Base-by-base conservation (phyloP, 2,797 vertebrate genomes). In the Myotis vivesi region DNA sequence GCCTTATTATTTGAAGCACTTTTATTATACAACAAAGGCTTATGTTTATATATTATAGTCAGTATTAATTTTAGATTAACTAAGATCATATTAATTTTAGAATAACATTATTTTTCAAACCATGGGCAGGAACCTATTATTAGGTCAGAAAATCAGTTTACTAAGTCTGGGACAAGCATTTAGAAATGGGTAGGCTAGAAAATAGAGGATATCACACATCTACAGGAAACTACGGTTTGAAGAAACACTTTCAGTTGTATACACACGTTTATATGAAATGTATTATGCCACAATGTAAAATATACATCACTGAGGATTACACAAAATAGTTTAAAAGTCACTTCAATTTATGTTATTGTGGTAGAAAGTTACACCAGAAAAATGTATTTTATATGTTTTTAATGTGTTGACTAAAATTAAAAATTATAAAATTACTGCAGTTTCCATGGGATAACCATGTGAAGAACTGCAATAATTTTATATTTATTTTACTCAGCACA, bases 101-200 rank as follows among this genome's bases (percentile, higher is more conserved):
- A 72, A 91, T 68, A 81, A 72, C 17, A 66, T 69, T 59, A 20
- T 80, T 86, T 89, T 69, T 68, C 59, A 83, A 55, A 80, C 73
- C 19, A 89, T 49, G 33, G 51, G 17, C 81, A 53, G 3, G 44
- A 92, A 57, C 3, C 3, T 92, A 87, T 57, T 41, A 73, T 64
- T 62, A 71, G 33, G 25, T 86, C 62, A 92, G 81, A 82, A 94
- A 92, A 87, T 69, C 76, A 87, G 81, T 66, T 71, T 75, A 83
- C 10, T 76, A 77, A 82, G 22, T 51, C 36, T 88, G 28, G 68
- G 30, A 59, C n/a, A 53, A 91, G 23, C 3, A 93, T 59, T 77
- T 77, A 33, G 73, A 92, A 91, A 66, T 69, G 36, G 68, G 49
- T 53, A 71, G 7, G 8, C 33, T 68, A 46, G 15, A 82, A 85